These are phyloP conservation scores for Rhynchotus rufescens DNA, from an alignment of 2,797 vertebrate genomes.

Conservation along the genomic window DNA sequence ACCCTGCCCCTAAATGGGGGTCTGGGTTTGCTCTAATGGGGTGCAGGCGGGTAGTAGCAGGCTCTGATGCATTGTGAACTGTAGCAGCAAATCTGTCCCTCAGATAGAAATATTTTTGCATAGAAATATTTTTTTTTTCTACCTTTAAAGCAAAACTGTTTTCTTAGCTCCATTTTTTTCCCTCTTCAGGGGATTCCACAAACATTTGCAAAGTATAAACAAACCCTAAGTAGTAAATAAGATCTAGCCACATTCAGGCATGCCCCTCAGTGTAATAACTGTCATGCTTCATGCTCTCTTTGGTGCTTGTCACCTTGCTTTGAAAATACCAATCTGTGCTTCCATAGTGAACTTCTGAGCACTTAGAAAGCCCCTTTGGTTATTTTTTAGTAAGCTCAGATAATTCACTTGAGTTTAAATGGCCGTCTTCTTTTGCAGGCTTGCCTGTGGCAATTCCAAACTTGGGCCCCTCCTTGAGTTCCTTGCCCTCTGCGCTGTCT, in stretches of 20 bases:
- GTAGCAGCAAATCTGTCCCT: background rate
- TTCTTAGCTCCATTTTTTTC: background rate
- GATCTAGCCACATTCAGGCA: background rate
- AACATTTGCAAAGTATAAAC: background rate
- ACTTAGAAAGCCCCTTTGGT: background rate
- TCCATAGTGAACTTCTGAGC: background rate
- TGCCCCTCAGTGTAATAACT: background rate
- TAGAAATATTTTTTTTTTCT: background rate
- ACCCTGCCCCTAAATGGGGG: background rate
- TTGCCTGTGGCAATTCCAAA: slow-evolving; percentile 97
- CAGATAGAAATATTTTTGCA: too few species aligned
- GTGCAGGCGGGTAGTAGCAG: background rate
- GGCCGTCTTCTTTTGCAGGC: slow-evolving; percentile 78
- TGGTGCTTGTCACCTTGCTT: background rate
- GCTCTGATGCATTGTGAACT: background rate
- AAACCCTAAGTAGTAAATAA: background rate
- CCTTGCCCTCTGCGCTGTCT: slow-evolving; percentile 94
- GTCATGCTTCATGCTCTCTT: background rate
- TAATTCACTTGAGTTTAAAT: slow-evolving; percentile 21
- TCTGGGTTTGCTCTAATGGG: background rate
- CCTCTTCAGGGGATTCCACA: background rate
- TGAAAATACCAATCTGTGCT: background rate
- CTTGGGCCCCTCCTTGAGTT: slow-evolving; percentile 92
- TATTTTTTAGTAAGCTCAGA: background rate
- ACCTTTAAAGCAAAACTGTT: background rate